Evolutionary conservation across 2,797 vertebrate species (phyloP).

Genomic region (Hapalemur alaotrensis): DNA sequence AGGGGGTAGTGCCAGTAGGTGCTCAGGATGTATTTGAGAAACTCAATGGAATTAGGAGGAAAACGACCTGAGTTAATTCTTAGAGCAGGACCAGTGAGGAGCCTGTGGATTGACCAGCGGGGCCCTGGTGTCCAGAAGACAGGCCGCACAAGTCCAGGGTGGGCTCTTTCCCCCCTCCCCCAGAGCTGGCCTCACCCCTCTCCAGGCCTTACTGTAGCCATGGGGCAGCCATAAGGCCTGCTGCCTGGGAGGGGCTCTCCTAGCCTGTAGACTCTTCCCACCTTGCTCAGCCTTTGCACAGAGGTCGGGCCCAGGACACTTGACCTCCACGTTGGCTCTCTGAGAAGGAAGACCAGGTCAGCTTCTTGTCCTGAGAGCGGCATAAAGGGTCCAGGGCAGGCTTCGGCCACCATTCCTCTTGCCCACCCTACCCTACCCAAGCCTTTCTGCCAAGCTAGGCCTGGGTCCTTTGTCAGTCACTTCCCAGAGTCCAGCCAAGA

Average conservation of each 20-base stretch:
- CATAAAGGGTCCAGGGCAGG: background rate
- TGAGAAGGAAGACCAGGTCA: background rate
- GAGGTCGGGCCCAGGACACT: background rate
- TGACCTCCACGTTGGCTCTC: background rate
- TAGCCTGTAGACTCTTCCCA: background rate
- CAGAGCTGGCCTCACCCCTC: background rate
- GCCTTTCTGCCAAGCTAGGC: background rate
- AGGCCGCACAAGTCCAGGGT: background rate
- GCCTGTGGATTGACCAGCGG: background rate
- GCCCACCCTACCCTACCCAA: no score
- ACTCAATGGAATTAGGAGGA: background rate
- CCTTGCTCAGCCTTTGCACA: background rate
- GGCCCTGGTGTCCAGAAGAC: background rate
- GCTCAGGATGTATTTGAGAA: background rate
- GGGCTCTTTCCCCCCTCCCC: background rate
- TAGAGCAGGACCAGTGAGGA: background rate
- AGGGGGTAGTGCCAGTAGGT: no score
- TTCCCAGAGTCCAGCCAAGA: background rate
- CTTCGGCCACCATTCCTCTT: background rate
- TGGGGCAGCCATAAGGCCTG: background rate
- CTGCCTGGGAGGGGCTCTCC: background rate
- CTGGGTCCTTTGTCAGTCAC: background rate
- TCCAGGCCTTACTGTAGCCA: background rate
- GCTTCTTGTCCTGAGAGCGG: background rate
- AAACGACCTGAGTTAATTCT: background rate